Conservation (phyloP, 2,888 invertebrate species). For the Axea sp. region DNA sequence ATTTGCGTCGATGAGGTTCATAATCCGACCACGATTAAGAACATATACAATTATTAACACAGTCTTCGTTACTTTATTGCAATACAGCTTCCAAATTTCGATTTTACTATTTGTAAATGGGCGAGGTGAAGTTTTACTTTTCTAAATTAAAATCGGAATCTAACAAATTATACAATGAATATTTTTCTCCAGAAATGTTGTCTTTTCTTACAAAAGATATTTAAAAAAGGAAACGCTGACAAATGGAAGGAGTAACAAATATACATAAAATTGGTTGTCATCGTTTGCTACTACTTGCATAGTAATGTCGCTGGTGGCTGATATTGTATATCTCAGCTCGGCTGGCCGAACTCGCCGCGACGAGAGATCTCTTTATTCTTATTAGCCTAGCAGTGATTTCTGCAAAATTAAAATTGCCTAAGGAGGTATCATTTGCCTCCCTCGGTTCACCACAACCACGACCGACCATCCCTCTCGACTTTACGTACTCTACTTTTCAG, state of each 20-base stretch:
- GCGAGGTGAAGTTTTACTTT: too few relatives aligned
- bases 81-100: background rate
- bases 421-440: constrained; percentile 78
- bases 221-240: constrained; percentile 61
- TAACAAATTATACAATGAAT: too few relatives aligned
- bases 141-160: background rate
- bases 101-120: background rate
- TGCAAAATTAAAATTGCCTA: constrained; percentile 79
- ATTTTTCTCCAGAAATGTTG: constrained; percentile 62
- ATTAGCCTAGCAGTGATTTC: constrained; percentile 78
- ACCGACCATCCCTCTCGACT: constrained; percentile 66
- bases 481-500: constrained; percentile 72
- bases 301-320: constrained; percentile 75
- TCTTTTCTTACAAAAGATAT: constrained; percentile 63
- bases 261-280: constrained; percentile 60
- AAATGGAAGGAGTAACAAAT: constrained; percentile 41
- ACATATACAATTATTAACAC: constrained; percentile 25
- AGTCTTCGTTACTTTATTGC: background rate
- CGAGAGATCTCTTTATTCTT: constrained; percentile 76
- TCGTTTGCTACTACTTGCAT: constrained; percentile 55
- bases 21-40: constrained; percentile 30
- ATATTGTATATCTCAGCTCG: constrained; percentile 69
- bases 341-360: constrained; percentile 65
- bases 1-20: constrained; percentile 38
- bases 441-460: constrained; percentile 65